Percentiles rank a stretch among this genome's conserved stretches.
phyloP scores from a whole-genome alignment of 1,140 invertebrate species.

The Aphelenchoides besseyi region DNA sequence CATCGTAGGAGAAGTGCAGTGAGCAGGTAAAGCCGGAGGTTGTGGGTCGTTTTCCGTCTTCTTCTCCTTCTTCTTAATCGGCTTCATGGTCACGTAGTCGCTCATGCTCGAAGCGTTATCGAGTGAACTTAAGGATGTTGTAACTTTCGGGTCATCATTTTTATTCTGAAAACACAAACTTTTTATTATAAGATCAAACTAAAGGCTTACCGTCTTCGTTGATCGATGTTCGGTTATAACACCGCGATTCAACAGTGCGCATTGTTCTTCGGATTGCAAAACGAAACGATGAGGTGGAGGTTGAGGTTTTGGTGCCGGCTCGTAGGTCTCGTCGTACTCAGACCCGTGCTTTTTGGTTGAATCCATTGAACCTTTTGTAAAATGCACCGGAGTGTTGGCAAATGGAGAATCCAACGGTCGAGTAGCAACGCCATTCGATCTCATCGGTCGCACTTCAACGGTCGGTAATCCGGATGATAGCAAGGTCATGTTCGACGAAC shows the following conservation, averaged over 20 bases:
- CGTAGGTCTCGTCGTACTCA: conserved; percentile 14
- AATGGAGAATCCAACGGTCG: background rate
- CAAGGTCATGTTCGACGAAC: background rate
- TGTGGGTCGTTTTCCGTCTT: background rate
- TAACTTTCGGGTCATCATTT: background rate
- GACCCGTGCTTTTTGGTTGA: background rate
- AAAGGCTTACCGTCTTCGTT: background rate
- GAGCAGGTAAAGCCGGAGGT: background rate
- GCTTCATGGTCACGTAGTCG: conserved; percentile 51
- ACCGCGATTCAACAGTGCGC: background rate
- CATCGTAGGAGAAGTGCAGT: background rate
- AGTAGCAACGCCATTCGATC: background rate
- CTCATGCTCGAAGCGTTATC: background rate
- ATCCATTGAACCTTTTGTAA: background rate
- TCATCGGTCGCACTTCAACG: conserved; percentile 41
- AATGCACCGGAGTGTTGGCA: background rate
- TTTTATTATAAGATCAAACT: background rate
- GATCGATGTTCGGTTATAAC: background rate
- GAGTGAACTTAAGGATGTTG: background rate
- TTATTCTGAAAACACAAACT: background rate
- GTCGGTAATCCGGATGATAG: conserved; percentile 29
- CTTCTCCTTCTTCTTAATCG: conserved; percentile 27
- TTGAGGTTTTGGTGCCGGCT: background rate
- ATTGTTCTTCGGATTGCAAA: background rate
- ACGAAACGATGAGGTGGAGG: conserved; percentile 10